phyloP scores from a whole-genome alignment of 2,113 vertebrate species.

The Isichthys henryi region DNA sequence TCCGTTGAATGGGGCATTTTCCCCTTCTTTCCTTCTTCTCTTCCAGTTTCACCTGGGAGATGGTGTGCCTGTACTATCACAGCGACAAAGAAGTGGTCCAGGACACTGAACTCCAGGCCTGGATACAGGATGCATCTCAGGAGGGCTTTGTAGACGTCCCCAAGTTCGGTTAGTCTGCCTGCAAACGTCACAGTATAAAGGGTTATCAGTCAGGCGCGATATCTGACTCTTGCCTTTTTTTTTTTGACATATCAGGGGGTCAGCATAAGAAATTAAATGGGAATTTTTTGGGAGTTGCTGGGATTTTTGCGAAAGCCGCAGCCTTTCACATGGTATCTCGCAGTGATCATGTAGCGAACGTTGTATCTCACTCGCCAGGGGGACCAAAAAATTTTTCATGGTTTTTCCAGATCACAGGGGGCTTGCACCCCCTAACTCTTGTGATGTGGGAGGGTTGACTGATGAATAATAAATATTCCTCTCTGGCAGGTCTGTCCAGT shows the following conservation, averaged over 20 bases:
- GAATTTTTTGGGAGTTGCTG: not conserved
- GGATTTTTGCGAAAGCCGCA: not conserved
- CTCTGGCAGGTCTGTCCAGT: constrained; percentile 43
- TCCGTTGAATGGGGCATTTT: no score
- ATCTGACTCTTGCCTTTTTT: not conserved
- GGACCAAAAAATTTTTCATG: not conserved
- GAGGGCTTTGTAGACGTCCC: constrained; percentile 54
- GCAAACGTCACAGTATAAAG: not conserved
- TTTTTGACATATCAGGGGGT: not conserved
- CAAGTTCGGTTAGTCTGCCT: constrained; percentile 45
- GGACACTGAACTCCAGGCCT: constrained; percentile 58
- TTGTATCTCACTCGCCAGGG: not conserved
- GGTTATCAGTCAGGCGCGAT: not conserved
- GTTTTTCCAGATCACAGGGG: not conserved
- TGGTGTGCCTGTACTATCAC: constrained; percentile 46
- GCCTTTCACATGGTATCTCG: not conserved
- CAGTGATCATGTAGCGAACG: not conserved
- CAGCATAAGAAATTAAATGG: not conserved
- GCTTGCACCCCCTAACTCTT: not conserved
- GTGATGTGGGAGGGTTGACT: not conserved
- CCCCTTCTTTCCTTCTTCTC: not conserved
- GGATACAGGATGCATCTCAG: constrained; percentile 48
- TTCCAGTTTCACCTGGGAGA: constrained; percentile 47
- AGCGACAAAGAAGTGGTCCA: constrained; percentile 40
- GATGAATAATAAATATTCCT: not conserved